phyloP scores from a whole-genome alignment of 2,113 vertebrate species.

The Emberiza fucata region DNA sequence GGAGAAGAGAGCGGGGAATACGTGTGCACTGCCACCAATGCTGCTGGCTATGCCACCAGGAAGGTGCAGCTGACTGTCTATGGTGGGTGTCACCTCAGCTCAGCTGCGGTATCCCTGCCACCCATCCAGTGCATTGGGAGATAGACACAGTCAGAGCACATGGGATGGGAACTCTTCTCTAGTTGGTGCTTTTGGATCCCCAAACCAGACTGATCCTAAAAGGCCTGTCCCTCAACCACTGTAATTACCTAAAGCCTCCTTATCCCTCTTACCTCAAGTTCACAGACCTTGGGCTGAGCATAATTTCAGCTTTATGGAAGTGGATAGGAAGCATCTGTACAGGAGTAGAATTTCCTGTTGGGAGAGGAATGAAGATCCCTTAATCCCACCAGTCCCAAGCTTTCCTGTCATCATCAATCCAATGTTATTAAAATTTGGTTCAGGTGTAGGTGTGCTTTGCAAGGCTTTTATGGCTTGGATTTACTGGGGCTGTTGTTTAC shows the following conservation, averaged over 20 bases:
- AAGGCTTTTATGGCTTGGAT: neutral
- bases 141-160: neutral
- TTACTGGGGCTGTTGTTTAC: neutral
- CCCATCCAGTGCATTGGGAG: neutral
- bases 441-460: neutral
- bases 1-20: conserved; percentile 89
- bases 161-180: neutral
- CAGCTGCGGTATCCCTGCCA: neutral
- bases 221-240: neutral
- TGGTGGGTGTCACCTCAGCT: conserved; percentile 71
- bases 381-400: neutral
- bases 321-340: neutral
- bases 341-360: neutral
- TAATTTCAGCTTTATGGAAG: neutral
- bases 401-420: neutral
- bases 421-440: neutral
- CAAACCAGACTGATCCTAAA: neutral
- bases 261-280: neutral
- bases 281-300: neutral
- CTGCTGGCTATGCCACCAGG: conserved; percentile 85
- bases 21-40: conserved; percentile 88
- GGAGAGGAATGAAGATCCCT: neutral
- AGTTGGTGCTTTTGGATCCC: neutral
- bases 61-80: conserved; percentile 96
- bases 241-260: neutral